Evolutionary conservation across 2,888 invertebrate species (phyloP).

Genomic region (Drosophila anomalipes): DNA sequence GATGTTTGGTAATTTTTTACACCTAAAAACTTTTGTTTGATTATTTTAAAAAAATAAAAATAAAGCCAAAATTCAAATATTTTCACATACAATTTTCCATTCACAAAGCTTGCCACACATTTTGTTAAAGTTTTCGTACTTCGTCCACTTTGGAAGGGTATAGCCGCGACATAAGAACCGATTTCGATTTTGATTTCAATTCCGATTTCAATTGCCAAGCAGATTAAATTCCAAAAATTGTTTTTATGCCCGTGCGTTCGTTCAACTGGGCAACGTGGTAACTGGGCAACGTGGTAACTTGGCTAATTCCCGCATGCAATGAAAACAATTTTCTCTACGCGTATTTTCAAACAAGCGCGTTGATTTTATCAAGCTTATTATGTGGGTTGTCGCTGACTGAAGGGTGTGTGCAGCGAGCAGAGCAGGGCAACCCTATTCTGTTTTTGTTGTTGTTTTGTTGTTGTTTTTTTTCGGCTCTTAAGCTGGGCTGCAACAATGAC

Average conservation of each 20-base stretch:
- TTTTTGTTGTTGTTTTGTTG: neutral
- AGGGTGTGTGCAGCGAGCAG: neutral
- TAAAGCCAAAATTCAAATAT: neutral
- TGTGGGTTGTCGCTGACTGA: constrained; percentile 59
- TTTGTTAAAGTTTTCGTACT: neutral
- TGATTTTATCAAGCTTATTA: constrained; percentile 80
- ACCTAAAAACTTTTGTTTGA: too few species aligned
- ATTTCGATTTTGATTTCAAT: constrained; percentile 29
- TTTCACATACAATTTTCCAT: neutral
- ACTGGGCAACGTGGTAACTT: constrained; percentile 3
- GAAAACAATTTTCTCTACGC: constrained; percentile 68
- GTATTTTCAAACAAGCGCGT: constrained; percentile 61
- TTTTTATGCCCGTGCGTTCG: constrained; percentile 42
- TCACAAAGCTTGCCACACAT: neutral
- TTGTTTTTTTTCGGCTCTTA: constrained; percentile 52
- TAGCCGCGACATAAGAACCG: constrained; percentile 9
- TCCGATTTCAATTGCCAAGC: constrained; percentile 35
- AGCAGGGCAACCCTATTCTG: constrained; percentile 52
- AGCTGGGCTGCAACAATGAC: constrained; percentile 53
- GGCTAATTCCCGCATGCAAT: constrained; percentile 77
- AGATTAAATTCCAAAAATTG: constrained; percentile 77
- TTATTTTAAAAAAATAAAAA: neutral
- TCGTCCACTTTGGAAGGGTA: constrained; percentile 13
- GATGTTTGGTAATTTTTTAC: too few species aligned
- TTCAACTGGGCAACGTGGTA: constrained; percentile 1